Evolutionary conservation across 1,140 invertebrate species (phyloP), one percentile per base, ranked within the genome.

Genomic region (Antheraea pernyi): DNA sequence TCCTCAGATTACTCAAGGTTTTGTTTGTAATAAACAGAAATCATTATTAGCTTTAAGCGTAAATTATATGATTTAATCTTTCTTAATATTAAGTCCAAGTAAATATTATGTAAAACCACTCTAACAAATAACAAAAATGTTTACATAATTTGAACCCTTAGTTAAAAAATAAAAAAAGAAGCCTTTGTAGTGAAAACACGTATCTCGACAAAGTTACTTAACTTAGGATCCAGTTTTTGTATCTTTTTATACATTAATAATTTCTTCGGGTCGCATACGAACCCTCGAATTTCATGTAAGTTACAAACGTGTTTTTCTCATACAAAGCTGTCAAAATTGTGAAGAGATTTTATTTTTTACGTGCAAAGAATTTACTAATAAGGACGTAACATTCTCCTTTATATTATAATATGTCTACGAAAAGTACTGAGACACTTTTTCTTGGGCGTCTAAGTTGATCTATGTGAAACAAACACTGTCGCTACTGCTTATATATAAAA

Each of bases 341-440:
- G 76, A 80, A 66, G 70, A 79, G 81, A 76, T 80, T 82, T 84
- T 86, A 85, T 84, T 83, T 86, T 84, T 80, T 87, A 85, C 83
- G 83, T 87, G 82, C 75, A 79, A 78, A 78, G 84, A 84, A 86
- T 86, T 73, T 80, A 84, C 81, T 79, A 81, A 80, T 80, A 80
- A 77, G 73, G 78, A 75, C 73, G 73, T 77, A 78, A 79, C 78
- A 75, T 67, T 65, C 59, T 59, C 74, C 71, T 71, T 82, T 83
- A 81, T 79, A 75, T 64, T 71, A 74, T 71, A 71, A 78, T 79
- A 70, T 71, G 73, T 75, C 64, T 74, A 48, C 74, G 68, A 62
- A 59, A 72, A 67, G 59, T 67, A 63, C 46, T 53, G 63, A 67
- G 62, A 37, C 65, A 59, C 59, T 63, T 71, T 74, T 68, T 30